phyloP scores from a whole-genome alignment of 2,113 vertebrate species.

The Corapipo altera region DNA sequence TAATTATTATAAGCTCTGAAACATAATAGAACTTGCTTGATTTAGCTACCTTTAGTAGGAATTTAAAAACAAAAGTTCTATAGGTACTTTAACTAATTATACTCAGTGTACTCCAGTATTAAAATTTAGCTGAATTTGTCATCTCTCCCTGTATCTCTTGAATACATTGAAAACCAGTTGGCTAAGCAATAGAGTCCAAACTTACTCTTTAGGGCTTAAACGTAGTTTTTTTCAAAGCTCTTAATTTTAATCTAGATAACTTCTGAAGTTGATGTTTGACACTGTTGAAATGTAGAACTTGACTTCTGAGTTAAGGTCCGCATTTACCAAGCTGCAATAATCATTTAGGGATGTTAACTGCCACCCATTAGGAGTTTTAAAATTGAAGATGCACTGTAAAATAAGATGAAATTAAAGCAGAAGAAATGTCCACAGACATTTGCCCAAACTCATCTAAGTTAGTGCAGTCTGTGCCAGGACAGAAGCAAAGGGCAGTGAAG shows the following conservation, averaged over 20 bases:
- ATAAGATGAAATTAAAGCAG: not conserved
- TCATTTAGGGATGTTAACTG: not conserved
- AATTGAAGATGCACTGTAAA: not conserved
- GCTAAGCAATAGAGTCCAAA: not conserved
- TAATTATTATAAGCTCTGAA: not conserved
- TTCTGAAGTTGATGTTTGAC: not conserved
- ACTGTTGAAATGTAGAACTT: not conserved
- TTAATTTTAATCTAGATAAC: not conserved
- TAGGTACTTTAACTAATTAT: not conserved
- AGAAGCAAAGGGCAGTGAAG: not conserved
- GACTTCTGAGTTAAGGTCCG: not conserved
- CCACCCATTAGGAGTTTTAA: not conserved
- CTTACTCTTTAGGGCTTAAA: not conserved
- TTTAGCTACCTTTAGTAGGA: not conserved
- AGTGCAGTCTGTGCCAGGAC: not conserved
- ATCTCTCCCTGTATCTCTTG: not conserved
- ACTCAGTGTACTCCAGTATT: not conserved
- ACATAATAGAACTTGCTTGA: not conserved
- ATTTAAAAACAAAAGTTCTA: constrained; percentile 7
- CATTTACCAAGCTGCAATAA: not conserved
- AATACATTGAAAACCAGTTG: not conserved
- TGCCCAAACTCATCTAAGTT: not conserved
- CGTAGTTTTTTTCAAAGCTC: not conserved
- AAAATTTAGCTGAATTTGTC: not conserved
- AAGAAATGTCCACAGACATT: not conserved